Base-by-base conservation (phyloP, 1,140 invertebrate species). In the Helicoverpa zea region DNA sequence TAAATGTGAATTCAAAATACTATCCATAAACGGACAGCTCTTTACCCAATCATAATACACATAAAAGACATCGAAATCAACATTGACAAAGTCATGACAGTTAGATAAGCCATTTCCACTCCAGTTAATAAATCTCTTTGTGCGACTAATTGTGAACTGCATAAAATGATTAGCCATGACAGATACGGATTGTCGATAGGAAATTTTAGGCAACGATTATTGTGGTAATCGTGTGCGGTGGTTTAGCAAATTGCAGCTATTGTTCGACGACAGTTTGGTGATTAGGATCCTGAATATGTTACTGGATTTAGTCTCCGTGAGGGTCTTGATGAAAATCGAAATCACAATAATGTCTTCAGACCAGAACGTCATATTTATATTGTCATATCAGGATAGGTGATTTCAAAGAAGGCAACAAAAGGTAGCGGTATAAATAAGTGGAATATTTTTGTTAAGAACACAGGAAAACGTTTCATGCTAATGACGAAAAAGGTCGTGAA, bases 111-210 rank as follows among this genome's bases (percentile, higher is more conserved):
- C 43, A 23, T 49, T 18, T 43, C 43, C 64, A 68, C 43, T n/a
- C 2, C 16, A 23, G 64, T 68, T 47, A 68, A 68, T 68, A 68
- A 49, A 68, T 23, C 43, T 68, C 14, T 68, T 43, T 68, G 64
- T 49, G 16, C 10, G 35, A 68, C 64, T 68, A 68, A 68, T 68
- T 68, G 64, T 43, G 43, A 68, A 68, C 43, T 68, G 64, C 64
- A 68, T 68, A 68, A 68, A 68, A 68, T 68, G 43, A 49, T 68
- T 49, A 68, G 43, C 9, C 35, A 16, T 49, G 64, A 68, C 43
- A 68, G 16, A 16, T 23, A 66, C 11, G 64, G 43, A 68, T 49
- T 12, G 64, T 1, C 11, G 35, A 49, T 68, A 49, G 35, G 64
- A 49, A 68, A 68, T 49, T 68, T 68, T 68, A 23, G 43, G 64